Evolutionary conservation across 2,797 vertebrate genomes (phyloP).

Genomic region (Anguilla pacifica): DNA sequence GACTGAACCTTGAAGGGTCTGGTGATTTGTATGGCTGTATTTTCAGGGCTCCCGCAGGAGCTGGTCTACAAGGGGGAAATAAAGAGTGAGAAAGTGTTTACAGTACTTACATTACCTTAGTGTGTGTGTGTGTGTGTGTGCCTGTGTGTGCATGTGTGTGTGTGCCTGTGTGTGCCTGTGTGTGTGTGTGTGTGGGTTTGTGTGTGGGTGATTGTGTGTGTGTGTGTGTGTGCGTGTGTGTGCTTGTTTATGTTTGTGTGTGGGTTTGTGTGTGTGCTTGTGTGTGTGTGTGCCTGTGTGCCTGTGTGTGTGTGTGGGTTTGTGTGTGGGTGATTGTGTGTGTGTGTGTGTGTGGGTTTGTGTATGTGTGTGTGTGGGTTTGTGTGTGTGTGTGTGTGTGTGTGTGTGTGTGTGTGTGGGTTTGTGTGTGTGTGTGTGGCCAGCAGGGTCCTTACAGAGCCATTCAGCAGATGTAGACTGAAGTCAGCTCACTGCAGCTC

Average conservation of each 20-base stretch:
- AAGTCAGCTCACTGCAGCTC: not conserved
- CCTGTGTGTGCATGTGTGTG: not conserved
- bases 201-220: no score
- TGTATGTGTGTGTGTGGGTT: not conserved
- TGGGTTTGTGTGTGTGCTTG: no score
- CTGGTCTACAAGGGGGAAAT: slow-evolving; percentile 78
- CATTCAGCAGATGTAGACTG: not conserved
- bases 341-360: no score
- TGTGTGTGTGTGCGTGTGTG: no score
- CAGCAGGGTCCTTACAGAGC: not conserved
- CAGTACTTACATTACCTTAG: slow-evolving; percentile 48
- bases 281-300: no score
- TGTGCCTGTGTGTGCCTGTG: not conserved
- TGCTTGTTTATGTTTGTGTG: no score
- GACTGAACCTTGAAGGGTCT: slow-evolving; percentile 31
- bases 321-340: no score
- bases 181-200: not conserved
- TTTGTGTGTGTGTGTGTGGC: not conserved
- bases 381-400: not conserved
- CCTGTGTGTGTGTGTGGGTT: no score
- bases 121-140: not conserved
- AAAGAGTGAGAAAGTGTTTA: slow-evolving; percentile 76
- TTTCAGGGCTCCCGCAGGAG: slow-evolving; percentile 70
- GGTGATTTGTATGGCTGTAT: slow-evolving; percentile 46
- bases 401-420: not conserved